Evolutionary conservation across 35 echinoderm and acorn worm genomes (phyloP).

Genomic region (Apostichopus parvimensis): DNA sequence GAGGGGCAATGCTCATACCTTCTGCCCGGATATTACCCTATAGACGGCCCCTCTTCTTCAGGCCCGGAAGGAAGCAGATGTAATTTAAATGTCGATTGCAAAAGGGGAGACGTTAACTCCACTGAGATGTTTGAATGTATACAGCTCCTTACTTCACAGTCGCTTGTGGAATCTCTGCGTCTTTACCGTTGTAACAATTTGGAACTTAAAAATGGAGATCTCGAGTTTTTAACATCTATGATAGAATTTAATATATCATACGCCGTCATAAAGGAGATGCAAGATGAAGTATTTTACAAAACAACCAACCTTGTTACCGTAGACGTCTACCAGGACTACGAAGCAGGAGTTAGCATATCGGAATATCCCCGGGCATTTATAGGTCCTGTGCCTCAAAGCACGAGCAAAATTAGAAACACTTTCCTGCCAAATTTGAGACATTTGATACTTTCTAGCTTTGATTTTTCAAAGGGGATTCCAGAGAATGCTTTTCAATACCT

Average conservation of each 20-base stretch:
- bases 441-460: too few species aligned
- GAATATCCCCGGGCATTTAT: conserved; percentile 25
- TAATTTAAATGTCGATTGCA: neutral
- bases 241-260: conserved; percentile 1
- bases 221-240: neutral
- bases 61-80: neutral
- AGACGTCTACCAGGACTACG: neutral
- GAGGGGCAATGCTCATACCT: conserved; percentile 2
- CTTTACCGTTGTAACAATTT: neutral
- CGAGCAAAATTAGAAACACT: too few species aligned
- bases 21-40: neutral
- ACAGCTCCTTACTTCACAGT: neutral
- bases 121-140: conserved; percentile 29
- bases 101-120: neutral
- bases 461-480: too few species aligned
- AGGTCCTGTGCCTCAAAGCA: neutral
- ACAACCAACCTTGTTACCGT: conserved; percentile 6
- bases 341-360: neutral
- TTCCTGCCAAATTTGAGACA: too few species aligned
- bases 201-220: conserved; percentile 6
- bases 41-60: conserved; percentile 1
- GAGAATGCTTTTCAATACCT: too few species aligned
- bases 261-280: neutral
- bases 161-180: neutral
- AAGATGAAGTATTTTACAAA: conserved; percentile 18